A percentile compares a stretch with the other conserved stretches of the same genome.
Evolutionary conservation across 2,113 vertebrate species (phyloP).

Genomic region (Prolemur simus): DNA sequence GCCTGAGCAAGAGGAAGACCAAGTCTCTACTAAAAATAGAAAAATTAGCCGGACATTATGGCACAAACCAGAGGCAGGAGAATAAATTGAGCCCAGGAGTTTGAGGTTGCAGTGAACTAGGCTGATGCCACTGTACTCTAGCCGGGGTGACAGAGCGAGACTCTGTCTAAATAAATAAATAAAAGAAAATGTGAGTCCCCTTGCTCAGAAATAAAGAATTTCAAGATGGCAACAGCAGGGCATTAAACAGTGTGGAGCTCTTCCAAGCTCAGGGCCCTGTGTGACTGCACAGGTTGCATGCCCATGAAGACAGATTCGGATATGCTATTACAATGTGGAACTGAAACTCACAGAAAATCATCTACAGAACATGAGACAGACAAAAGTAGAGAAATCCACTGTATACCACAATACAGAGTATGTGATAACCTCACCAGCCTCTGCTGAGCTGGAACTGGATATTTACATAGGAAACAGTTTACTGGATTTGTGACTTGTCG

Average conservation of each 20-base stretch:
- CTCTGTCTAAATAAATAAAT: too few relatives aligned
- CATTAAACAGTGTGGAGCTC: not conserved
- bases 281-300: not conserved
- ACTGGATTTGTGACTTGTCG: not conserved
- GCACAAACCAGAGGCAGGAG: too few relatives aligned
- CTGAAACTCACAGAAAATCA: not conserved
- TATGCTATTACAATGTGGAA: not conserved
- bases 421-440: rapidly evolving
- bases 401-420: not conserved
- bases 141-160: too few relatives aligned
- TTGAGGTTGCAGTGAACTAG: too few relatives aligned
- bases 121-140: too few relatives aligned
- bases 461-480: not conserved
- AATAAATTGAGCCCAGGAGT: too few relatives aligned
- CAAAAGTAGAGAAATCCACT: not conserved
- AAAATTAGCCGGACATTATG: too few relatives aligned
- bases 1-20: too few relatives aligned
- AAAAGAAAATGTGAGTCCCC: not conserved
- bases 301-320: not conserved
- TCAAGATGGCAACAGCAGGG: not conserved
- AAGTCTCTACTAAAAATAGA: too few relatives aligned
- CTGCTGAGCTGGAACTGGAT: not conserved
- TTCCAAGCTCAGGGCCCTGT: not conserved
- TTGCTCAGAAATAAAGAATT: not conserved
- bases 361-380: not conserved